phyloP scores from a whole-genome alignment of 2,888 invertebrate genomes.

The Eremobia ochroleuca region DNA sequence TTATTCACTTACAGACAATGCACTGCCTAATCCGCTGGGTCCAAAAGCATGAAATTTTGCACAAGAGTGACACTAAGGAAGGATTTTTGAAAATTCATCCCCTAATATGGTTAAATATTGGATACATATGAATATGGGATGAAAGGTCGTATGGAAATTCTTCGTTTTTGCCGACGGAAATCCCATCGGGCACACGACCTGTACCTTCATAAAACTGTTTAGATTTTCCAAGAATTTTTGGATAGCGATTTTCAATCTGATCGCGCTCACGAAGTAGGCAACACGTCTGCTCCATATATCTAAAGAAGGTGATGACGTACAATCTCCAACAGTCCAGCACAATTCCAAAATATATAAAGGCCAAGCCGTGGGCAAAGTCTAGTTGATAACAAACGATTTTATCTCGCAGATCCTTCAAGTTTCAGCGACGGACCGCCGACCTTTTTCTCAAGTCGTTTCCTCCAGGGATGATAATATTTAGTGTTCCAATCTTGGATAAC shows the following conservation, averaged over 20 bases:
- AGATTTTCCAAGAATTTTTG: not conserved
- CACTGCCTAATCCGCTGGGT: not conserved
- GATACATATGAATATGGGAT: not conserved
- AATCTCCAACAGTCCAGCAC: conserved; percentile 18
- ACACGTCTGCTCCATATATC: conserved; percentile 26
- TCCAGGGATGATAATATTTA: conserved; percentile 70
- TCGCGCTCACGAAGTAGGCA: not conserved
- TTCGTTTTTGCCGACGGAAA: not conserved
- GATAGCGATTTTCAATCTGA: conserved; percentile 4
- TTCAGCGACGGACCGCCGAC: conserved; percentile 57
- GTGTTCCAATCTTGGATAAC: conserved; percentile 68
- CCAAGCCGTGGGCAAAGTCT: conserved; percentile 43
- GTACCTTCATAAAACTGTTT: not conserved
- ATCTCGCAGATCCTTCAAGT: conserved; percentile 66
- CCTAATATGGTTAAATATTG: not conserved
- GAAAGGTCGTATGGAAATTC: not conserved
- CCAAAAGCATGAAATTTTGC: not conserved
- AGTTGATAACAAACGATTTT: conserved; percentile 67
- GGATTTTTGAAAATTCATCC: not conserved
- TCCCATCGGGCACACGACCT: not conserved
- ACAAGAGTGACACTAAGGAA: not conserved
- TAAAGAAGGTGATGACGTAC: conserved; percentile 17
- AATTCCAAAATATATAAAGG: conserved; percentile 45
- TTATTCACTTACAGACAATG: not conserved
- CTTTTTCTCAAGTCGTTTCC: conserved; percentile 64